Percentiles rank a stretch among this genome's conserved stretches.
phyloP scores from a whole-genome alignment of 2,113 vertebrate genomes.

The Amphilophus citrinellus region DNA sequence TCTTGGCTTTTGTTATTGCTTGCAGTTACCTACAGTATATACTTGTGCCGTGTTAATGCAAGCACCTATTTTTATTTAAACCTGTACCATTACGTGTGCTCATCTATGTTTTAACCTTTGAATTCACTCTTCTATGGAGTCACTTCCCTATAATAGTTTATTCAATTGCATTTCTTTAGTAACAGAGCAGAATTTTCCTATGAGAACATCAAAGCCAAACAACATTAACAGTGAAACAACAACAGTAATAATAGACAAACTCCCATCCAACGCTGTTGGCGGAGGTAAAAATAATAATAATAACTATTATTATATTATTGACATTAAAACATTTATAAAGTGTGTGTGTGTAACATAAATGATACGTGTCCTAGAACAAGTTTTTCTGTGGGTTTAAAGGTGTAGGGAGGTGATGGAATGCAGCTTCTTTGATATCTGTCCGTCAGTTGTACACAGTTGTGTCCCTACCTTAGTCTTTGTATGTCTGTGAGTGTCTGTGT shows the following conservation, averaged over 20 bases:
- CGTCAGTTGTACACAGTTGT: slow-evolving; percentile 71
- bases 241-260: slow-evolving; percentile 71
- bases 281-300: slow-evolving; percentile 67
- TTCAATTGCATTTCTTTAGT: slow-evolving; percentile 67
- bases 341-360: slow-evolving; percentile 76
- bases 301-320: slow-evolving; percentile 64
- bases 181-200: slow-evolving; percentile 74
- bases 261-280: slow-evolving; percentile 53
- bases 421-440: slow-evolving; percentile 77
- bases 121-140: slow-evolving; percentile 64
- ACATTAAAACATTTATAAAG: slow-evolving; percentile 74
- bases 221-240: slow-evolving; percentile 70
- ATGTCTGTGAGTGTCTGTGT: slow-evolving; percentile 74
- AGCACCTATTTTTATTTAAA: slow-evolving; percentile 79
- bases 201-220: slow-evolving; percentile 80
- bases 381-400: slow-evolving; percentile 70
- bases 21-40: slow-evolving; percentile 78
- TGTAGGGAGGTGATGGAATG: slow-evolving; percentile 73
- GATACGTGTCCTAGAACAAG: slow-evolving; percentile 72
- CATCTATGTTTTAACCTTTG: slow-evolving; percentile 68
- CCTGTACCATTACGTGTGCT: slow-evolving; percentile 76
- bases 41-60: slow-evolving; percentile 79
- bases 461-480: slow-evolving; percentile 71
- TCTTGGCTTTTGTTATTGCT: slow-evolving; percentile 82
- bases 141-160: slow-evolving; percentile 69